Evolutionary conservation across 2,888 invertebrate species (phyloP), one percentile per base, ranked within the genome.

Genomic region (Eristalis tenax): DNA sequence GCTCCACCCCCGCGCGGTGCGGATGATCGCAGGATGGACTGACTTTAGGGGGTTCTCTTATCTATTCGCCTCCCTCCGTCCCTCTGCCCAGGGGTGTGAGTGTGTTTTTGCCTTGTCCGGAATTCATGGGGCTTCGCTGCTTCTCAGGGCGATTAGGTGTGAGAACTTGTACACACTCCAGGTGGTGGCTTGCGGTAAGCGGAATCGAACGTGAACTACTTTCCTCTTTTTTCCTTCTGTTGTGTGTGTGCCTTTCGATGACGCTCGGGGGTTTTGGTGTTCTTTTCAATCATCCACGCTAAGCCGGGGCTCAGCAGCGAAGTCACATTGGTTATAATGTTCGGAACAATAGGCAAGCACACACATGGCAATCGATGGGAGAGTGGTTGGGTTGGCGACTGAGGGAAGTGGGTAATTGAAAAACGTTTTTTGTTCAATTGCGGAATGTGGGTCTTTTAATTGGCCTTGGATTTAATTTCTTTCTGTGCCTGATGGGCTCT

Each of bases 281-380:
- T 71, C 40, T 63, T 68, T 83, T 73, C 83, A 68, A 78, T 83
- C 78, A 78, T 63, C 78, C 73, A 15, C 28, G 74, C 83, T 80
- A 70, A 80, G 70, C 79, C 70, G 71, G n/a, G 23, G 79, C 69
- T 83, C 69, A 79, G 22, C 35, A 22, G 79, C 23, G 63, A 22
- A 73, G 61, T 68, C 23, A 43, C 66, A 56, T 40, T 15, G 50
- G 71, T 35, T 56, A 43, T 69, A 65, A 50, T 64, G 35, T 65
- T 38, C 69, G 65, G 69, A 65, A 83, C 68, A 70, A 65, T 65
- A 18, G 50, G 50, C 50, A 8, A 8, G n/a, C 50, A 50, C 50
- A 50, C 8, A 50, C n/a, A 4, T 18, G 5, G n/a, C 18, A 0
- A 4, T 4, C n/a, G 43, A 1, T 2, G n/a, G 4, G 4, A n/a